Evolutionary conservation across 1,140 invertebrate species (phyloP).

Genomic region (Rhagoletis zephyria): DNA sequence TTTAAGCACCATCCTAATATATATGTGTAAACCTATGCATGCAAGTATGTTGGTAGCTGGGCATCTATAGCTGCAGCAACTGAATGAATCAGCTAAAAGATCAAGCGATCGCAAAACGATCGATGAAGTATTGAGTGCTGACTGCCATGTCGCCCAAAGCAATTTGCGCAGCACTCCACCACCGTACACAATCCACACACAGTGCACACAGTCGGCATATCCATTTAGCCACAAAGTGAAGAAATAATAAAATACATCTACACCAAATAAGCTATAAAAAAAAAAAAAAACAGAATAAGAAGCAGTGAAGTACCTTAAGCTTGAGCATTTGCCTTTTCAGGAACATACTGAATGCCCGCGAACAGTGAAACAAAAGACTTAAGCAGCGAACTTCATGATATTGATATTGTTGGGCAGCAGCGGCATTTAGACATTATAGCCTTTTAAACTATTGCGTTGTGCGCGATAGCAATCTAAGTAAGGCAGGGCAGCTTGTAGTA

Average conservation of each 20-base stretch:
- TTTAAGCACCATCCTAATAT: too few species aligned
- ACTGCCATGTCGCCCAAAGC: constrained; percentile 43
- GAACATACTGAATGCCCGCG: not conserved
- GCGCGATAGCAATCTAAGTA: constrained; percentile 3
- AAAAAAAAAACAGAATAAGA: not conserved
- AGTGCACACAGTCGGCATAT: not conserved
- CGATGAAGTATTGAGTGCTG: constrained; percentile 48
- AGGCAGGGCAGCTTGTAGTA: not conserved
- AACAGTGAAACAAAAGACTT: not conserved
- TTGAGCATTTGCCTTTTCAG: not conserved
- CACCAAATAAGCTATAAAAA: constrained; percentile 37
- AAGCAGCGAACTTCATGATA: constrained; percentile 36
- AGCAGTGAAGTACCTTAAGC: not conserved
- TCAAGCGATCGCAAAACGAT: constrained; percentile 49
- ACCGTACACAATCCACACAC: not conserved
- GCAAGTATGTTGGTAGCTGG: not conserved
- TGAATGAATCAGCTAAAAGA: constrained; percentile 49
- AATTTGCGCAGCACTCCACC: not conserved
- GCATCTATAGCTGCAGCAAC: not conserved
- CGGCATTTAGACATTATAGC: constrained; percentile 50
- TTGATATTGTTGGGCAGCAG: not conserved
- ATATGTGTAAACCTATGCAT: not conserved
- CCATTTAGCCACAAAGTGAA: constrained; percentile 12
- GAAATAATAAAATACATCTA: not conserved
- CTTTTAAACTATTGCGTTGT: constrained; percentile 33